Conservation (phyloP, 2,888 invertebrate genomes). For the Drosophila niveifrons region DNA sequence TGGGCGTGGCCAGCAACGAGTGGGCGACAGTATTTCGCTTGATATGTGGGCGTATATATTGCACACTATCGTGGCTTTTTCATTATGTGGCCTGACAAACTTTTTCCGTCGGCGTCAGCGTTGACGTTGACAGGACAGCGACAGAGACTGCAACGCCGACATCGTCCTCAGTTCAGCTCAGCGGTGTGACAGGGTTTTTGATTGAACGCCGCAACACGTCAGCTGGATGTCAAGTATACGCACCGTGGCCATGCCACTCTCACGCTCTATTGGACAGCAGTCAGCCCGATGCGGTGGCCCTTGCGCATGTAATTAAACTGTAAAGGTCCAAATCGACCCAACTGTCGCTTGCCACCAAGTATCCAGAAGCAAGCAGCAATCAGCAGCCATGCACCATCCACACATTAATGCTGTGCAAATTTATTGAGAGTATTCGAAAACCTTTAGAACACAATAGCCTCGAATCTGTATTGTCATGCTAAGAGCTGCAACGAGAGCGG, state of each 20-base stretch:
- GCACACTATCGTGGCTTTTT: slow-evolving; percentile 58
- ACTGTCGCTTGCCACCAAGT: slow-evolving; percentile 1
- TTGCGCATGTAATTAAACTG: slow-evolving; percentile 68
- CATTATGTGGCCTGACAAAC: slow-evolving; percentile 54
- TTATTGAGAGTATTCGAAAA: slow-evolving; percentile 53
- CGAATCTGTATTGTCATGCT: slow-evolving; percentile 65
- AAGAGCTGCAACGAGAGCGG: slow-evolving; percentile 47
- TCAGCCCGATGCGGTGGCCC: slow-evolving; percentile 9
- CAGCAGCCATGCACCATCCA: slow-evolving; percentile 11
- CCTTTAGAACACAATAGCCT: slow-evolving; percentile 45
- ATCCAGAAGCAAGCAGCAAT: too few relatives aligned
- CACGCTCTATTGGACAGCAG: slow-evolving; percentile 40
- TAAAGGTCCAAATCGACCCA: slow-evolving; percentile 29
- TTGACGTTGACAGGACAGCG: slow-evolving; percentile 9
- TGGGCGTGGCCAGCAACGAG: slow-evolving; percentile 57
- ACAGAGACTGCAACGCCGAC: slow-evolving; percentile 14
- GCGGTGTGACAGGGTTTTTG: slow-evolving; percentile 70
- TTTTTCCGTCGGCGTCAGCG: slow-evolving; percentile 49
- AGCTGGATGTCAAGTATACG: slow-evolving; percentile 71
- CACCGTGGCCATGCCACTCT: slow-evolving; percentile 49
- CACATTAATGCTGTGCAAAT: slow-evolving; percentile 53
- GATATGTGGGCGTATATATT: slow-evolving; percentile 36
- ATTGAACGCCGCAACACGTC: slow-evolving; percentile 75
- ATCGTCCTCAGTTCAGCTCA: slow-evolving; percentile 3
- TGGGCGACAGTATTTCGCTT: slow-evolving; percentile 6